Conservation (phyloP, 2,113 vertebrate genomes). For the Zosterops borbonicus region DNA sequence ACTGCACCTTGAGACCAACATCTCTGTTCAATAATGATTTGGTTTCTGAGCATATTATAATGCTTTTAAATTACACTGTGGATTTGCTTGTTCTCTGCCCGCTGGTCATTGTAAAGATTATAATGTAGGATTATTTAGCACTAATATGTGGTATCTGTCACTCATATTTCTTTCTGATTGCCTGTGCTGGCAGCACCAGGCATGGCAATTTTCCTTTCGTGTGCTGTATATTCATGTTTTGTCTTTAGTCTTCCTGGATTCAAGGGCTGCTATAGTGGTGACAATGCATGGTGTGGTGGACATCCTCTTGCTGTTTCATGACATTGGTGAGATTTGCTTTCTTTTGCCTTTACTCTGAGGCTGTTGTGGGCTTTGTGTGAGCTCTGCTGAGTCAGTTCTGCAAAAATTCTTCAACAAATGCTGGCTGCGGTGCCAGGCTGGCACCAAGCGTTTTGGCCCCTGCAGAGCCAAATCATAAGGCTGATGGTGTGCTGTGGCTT, state of each 20-base stretch:
- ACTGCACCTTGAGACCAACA: background rate
- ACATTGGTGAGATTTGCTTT: background rate
- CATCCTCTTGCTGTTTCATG: accelerated
- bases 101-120: background rate
- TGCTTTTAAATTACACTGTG: background rate
- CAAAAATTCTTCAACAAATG: background rate
- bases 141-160: background rate
- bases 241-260: background rate
- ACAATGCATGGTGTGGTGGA: background rate
- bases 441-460: background rate
- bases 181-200: background rate
- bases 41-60: background rate
- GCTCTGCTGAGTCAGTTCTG: background rate
- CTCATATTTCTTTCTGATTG: background rate
- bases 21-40: background rate
- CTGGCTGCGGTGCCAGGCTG: background rate
- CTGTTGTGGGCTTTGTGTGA: background rate
- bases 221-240: background rate
- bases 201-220: background rate
- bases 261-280: background rate
- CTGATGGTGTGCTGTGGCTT: background rate
- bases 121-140: background rate
- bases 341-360: background rate
- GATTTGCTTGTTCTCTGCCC: background rate
- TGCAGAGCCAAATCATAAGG: background rate